These are phyloP conservation scores for Chaetura pelagica DNA, from an alignment of 2,113 vertebrate species.

Conservation along the genomic window DNA sequence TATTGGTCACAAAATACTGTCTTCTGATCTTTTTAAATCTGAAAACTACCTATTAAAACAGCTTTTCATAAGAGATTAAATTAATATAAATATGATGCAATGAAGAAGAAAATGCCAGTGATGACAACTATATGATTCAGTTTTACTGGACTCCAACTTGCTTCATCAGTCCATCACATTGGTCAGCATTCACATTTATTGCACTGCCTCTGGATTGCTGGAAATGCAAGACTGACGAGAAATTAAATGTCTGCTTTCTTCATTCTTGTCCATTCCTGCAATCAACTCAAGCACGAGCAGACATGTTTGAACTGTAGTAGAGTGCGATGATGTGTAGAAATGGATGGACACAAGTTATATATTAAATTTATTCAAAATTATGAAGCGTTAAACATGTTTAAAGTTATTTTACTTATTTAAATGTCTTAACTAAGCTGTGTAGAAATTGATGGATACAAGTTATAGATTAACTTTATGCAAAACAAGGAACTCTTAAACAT, in stretches of 20 bases:
- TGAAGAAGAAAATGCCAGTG: neutral
- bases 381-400: neutral
- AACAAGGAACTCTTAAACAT: neutral
- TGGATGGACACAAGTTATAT: neutral
- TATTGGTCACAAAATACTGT: neutral
- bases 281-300: neutral
- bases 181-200: constrained; percentile 10
- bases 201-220: neutral
- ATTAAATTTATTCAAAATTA: neutral
- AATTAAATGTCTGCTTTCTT: neutral
- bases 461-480: neutral
- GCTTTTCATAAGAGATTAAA: neutral
- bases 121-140: neutral
- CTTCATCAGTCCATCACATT: neutral
- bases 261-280: neutral
- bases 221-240: neutral
- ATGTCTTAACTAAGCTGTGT: neutral
- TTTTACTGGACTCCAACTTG: neutral
- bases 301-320: neutral
- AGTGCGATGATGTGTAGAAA: neutral
- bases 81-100: neutral
- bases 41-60: neutral
- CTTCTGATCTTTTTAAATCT: neutral
- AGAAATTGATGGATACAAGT: neutral
- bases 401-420: constrained; percentile 24